Evolutionary conservation across 2,888 invertebrate species (phyloP).

Genomic region (Rhodophaea formosa): DNA sequence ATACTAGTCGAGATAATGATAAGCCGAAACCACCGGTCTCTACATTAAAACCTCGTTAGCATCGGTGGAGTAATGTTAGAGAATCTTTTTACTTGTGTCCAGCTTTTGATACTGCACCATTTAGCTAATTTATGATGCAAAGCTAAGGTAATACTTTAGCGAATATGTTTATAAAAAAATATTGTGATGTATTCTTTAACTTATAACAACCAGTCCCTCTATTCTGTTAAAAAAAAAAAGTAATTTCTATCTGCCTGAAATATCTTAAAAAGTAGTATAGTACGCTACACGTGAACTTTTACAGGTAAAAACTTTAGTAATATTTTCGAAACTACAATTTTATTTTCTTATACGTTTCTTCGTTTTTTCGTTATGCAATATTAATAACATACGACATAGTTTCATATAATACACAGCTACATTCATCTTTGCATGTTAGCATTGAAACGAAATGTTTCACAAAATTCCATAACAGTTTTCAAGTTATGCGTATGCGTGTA

Average conservation of each 20-base stretch:
- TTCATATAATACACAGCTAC: neutral
- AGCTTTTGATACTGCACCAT: constrained; percentile 19
- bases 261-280: too few species aligned
- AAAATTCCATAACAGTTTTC: constrained; percentile 4
- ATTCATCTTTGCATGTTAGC: constrained; percentile 8
- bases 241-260: too few species aligned
- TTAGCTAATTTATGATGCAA: too few species aligned
- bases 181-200: too few species aligned
- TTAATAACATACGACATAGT: neutral
- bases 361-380: neutral
- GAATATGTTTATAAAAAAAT: too few species aligned
- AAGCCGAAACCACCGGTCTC: constrained; percentile 56
- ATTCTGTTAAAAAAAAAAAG: too few species aligned
- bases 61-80: constrained; percentile 36
- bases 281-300: too few species aligned
- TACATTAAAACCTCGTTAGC: constrained; percentile 76
- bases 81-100: constrained; percentile 50
- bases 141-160: too few species aligned
- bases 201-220: too few species aligned
- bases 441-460: neutral
- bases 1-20: constrained; percentile 65
- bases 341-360: neutral
- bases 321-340: too few species aligned
- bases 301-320: too few species aligned
- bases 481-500: constrained; percentile 18